Base-by-base conservation (phyloP, 2,113 vertebrate genomes). In the Sinocyclocheilus anshuiensis region DNA sequence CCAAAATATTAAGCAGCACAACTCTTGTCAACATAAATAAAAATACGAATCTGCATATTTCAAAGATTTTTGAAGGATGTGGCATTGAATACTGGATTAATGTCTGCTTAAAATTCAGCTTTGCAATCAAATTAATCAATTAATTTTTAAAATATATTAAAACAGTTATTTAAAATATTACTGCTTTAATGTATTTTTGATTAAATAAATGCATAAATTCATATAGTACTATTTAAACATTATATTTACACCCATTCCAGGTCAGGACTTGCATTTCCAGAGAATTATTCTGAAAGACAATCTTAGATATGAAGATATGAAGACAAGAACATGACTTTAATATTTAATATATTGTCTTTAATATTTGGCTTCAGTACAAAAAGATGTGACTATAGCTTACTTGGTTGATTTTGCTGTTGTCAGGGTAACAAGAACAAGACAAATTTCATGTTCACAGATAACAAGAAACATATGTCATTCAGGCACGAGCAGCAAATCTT, bases 361-460 rank as follows among this genome's bases (percentile, higher is more conserved):
- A 45, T 10, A 45, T 45, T 45, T 22, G 4, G 45, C 39, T 13
- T 74, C 20, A n/a, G 20, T 13, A 57, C 12, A 78, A 57, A 59
- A 11, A 1, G 8, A 45, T 6, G 22, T 39, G 55, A 16, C 57
- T 22, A 7, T 12, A 42, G 26, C 7, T 50, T 45, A 78, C 77
- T 84, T 75, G 45, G 69, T 85, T 71, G 85, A 36, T 81, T 71
- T 81, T 53, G 26, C 50, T 77, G 89, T 87, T 77, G 78, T 87
- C 87, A 90, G 75, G 79, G 85, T 88, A 75, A 87, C 87, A 87
- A 84, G 83, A 69, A 36, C n/a, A 80, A 76, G 76, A 29, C 39
- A 8, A 45, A 45, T 45, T 39, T 39, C 20, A 78, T 86, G 8
- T 81, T 69, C 45, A 18, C 29, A 15, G 77, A 83, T 86, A 65